Conservation (phyloP, 2,797 vertebrate genomes). For the Propithecus deckenii region DNA sequence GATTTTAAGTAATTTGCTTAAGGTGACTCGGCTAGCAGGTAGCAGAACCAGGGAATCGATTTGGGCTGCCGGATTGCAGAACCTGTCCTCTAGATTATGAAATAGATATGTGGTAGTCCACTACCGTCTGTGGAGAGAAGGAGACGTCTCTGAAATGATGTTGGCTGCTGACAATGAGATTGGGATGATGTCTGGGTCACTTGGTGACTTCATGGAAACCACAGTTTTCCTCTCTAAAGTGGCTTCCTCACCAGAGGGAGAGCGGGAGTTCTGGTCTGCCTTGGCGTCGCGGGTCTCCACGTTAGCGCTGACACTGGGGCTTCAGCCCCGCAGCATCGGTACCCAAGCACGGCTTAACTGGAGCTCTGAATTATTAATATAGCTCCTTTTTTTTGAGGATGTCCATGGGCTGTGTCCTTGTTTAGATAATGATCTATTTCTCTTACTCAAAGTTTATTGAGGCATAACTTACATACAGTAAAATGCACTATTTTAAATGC, state of each 20-base stretch:
- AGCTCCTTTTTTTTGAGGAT: neutral
- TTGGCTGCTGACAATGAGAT: neutral
- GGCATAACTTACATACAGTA: no score
- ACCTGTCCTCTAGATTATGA: no score
- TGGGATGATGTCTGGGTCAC: neutral
- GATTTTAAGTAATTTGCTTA: neutral
- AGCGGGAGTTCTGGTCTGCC: neutral
- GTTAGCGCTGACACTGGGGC: neutral
- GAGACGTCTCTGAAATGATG: neutral
- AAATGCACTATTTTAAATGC: neutral
- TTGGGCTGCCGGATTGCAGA: neutral
- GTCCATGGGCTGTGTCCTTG: fast-evolving
- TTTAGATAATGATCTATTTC: neutral
- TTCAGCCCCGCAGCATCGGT: fast-evolving
- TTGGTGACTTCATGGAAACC: neutral
- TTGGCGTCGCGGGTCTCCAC: neutral
- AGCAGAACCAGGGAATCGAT: neutral
- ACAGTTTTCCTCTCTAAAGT: neutral
- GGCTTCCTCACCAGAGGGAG: neutral
- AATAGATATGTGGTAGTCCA: fast-evolving
- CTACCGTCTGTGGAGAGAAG: no score
- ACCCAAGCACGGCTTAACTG: no score
- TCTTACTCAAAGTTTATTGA: neutral
- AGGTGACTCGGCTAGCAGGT: neutral
- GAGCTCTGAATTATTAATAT: neutral